Conservation (phyloP, 2,888 invertebrate genomes). For the Amphipoea lucens region DNA sequence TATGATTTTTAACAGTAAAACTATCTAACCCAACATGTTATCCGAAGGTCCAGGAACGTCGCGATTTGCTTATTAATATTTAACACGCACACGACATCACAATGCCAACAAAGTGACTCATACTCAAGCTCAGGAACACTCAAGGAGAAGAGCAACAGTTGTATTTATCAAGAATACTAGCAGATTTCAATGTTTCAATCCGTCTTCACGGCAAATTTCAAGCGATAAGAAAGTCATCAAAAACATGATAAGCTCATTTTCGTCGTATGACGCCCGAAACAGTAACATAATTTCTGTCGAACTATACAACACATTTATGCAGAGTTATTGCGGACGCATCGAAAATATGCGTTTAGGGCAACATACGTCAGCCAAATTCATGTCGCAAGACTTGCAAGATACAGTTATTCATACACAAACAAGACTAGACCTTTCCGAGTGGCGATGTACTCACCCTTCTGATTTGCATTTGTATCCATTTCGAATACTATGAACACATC, state of each 20-base stretch:
- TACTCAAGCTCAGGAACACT: conserved; percentile 69
- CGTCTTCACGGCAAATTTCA: conserved; percentile 53
- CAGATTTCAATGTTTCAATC: conserved; percentile 53
- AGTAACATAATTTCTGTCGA: conserved; percentile 32
- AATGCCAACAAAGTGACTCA: conserved; percentile 85
- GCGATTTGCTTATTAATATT: conserved; percentile 80
- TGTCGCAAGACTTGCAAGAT: conserved; percentile 81
- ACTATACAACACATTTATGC: neutral
- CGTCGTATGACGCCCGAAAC: conserved; percentile 63
- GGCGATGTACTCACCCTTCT: conserved; percentile 84
- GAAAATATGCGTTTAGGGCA: conserved; percentile 59
- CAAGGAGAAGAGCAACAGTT: conserved; percentile 52
- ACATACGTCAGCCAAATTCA: conserved; percentile 79
- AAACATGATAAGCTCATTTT: conserved; percentile 69
- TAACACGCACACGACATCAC: conserved; percentile 85
- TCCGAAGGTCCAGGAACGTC: conserved; percentile 66
- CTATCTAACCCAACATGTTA: conserved; percentile 57
- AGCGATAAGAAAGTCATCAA: conserved; percentile 70
- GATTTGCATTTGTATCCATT: conserved; percentile 88
- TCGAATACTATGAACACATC: conserved; percentile 78
- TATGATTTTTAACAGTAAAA: conserved; percentile 19
- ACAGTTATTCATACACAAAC: conserved; percentile 89
- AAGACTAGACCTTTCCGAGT: conserved; percentile 74
- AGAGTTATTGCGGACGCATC: conserved; percentile 36
- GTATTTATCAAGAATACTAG: conserved; percentile 56